Percentiles rank a stretch among this genome's conserved stretches.
Evolutionary conservation across 2,113 vertebrate genomes (phyloP).

Genomic region (Coreoperca whiteheadi): DNA sequence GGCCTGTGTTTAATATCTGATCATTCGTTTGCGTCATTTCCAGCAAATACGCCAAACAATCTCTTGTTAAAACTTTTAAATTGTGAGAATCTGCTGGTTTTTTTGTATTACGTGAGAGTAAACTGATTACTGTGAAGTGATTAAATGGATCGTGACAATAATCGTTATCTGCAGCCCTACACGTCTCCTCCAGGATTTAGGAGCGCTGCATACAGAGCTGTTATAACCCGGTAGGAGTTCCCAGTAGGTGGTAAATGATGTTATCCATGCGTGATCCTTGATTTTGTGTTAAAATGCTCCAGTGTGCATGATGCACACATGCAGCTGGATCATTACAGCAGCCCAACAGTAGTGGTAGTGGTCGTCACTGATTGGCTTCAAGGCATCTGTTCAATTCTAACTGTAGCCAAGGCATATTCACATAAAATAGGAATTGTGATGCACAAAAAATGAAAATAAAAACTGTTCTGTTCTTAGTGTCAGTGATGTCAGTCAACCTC

Average conservation of each 20-base stretch:
- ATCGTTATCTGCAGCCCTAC: background rate
- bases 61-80: no score
- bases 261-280: background rate
- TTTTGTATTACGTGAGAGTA: background rate
- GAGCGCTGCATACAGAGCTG: background rate
- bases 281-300: background rate
- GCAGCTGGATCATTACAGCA: background rate
- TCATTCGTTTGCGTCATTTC: no score
- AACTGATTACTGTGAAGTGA: no score
- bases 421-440: background rate
- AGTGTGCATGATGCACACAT: conserved; percentile 1
- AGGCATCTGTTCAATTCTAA: background rate
- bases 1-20: background rate
- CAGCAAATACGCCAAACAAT: no score
- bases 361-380: background rate
- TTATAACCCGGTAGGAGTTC: background rate
- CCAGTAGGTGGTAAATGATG: conserved; percentile 11
- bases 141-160: background rate
- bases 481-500: no score
- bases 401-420: background rate
- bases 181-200: conserved; percentile 5
- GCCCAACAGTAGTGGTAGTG: background rate
- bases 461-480: no score
- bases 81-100: background rate
- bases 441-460: background rate